Evolutionary conservation across 2,113 vertebrate genomes (phyloP).

Genomic region (Lycaon pictus): DNA sequence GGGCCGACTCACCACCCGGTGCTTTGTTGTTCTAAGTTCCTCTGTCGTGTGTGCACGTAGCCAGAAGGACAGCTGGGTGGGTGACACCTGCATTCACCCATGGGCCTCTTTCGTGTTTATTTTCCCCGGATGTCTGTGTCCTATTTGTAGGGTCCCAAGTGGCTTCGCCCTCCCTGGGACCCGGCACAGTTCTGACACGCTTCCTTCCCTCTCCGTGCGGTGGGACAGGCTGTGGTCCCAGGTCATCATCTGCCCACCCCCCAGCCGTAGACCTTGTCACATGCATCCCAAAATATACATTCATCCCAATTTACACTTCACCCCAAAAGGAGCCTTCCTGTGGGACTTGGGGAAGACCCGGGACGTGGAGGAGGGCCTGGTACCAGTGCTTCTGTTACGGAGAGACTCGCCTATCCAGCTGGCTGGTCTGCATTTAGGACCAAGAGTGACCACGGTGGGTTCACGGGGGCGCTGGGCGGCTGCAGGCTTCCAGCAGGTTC

Average conservation of each 20-base stretch:
- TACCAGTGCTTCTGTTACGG: fast-evolving
- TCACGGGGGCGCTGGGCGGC: not conserved
- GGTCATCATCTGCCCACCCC: fast-evolving
- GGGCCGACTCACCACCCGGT: no score
- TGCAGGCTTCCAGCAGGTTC: not conserved
- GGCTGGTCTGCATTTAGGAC: not conserved
- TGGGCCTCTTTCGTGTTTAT: not conserved
- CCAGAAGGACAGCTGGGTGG: not conserved
- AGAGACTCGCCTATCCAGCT: no score
- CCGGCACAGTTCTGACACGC: fast-evolving
- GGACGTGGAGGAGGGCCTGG: no score
- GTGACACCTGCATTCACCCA: not conserved
- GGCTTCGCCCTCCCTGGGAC: fast-evolving
- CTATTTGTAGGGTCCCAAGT: not conserved
- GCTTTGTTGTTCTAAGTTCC: not conserved
- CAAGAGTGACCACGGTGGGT: no score
- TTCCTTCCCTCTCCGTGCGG: not conserved
- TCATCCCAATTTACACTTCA: not conserved
- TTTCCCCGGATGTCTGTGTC: not conserved
- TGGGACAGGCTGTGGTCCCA: not conserved
- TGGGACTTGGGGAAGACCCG: no score
- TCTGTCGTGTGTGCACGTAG: not conserved
- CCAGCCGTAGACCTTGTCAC: not conserved
- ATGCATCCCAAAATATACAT: not conserved
- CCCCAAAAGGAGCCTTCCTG: not conserved